Conservation (phyloP, 2,113 vertebrate genomes). For the Romanogobio albipinnatus region DNA sequence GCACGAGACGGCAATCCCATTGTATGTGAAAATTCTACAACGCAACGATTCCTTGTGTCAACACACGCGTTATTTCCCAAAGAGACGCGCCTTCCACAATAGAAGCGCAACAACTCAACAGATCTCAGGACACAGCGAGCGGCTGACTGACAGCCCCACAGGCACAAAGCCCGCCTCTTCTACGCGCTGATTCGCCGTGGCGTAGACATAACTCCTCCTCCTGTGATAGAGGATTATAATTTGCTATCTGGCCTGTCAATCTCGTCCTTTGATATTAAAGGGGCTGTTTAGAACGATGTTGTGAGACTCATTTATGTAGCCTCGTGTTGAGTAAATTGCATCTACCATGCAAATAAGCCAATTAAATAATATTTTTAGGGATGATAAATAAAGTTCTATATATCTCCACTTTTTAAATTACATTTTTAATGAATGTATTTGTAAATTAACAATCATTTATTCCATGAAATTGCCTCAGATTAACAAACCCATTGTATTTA, state of each 20-base stretch:
- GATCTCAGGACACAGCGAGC: not conserved
- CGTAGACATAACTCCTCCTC: not conserved
- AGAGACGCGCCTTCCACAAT: conserved; percentile 11
- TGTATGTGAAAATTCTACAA: not conserved
- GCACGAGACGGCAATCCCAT: not conserved
- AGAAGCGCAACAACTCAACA: conserved; percentile 39
- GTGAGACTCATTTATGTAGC: not conserved
- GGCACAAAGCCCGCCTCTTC: conserved; percentile 40
- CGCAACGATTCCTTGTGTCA: conserved; percentile 28
- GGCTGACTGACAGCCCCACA: conserved; percentile 43
- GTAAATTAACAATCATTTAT: not conserved
- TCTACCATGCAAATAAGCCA: not conserved
- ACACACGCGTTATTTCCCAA: not conserved
- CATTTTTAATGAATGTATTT: not conserved
- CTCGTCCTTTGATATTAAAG: conserved; percentile 11
- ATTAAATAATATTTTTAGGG: not conserved
- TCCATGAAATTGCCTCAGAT: not conserved
- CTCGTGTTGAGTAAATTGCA: not conserved
- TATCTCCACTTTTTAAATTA: not conserved
- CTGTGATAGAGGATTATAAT: not conserved
- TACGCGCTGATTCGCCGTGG: conserved; percentile 37
- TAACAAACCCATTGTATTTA: not conserved
- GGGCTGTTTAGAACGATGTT: not conserved
- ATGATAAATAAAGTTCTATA: not conserved
- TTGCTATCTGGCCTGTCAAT: conserved; percentile 48